phyloP scores from a whole-genome alignment of 1,140 invertebrate genomes.

The Lordiphosa stackelbergi region DNA sequence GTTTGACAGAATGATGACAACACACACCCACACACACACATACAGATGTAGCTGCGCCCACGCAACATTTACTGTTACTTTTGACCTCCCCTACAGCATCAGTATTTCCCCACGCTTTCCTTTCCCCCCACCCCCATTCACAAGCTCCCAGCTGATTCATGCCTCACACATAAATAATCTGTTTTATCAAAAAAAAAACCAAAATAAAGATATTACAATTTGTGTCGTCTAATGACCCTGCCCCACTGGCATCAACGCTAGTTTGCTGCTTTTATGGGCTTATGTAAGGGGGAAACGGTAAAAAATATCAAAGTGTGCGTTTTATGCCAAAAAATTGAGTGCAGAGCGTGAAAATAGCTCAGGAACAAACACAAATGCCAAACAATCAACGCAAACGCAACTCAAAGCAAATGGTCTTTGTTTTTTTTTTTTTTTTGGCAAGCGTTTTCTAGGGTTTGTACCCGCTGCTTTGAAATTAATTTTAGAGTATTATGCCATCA shows the following conservation, averaged over 20 bases:
- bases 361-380: constrained; percentile 33
- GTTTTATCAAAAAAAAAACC: constrained; percentile 7
- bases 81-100: constrained; percentile 62
- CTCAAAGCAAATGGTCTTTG: constrained; percentile 56
- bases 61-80: constrained; percentile 45
- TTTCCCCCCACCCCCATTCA: background rate
- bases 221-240: constrained; percentile 70
- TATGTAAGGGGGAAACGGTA: constrained; percentile 57
- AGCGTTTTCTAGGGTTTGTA: constrained; percentile 31
- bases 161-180: constrained; percentile 37
- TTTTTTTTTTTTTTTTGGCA: constrained; percentile 55
- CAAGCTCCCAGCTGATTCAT: constrained; percentile 60
- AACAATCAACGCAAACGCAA: constrained; percentile 39
- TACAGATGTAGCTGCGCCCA: constrained; percentile 32
- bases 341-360: constrained; percentile 49
- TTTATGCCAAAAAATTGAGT: constrained; percentile 47
- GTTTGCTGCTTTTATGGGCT: constrained; percentile 17
- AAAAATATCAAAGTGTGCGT: constrained; percentile 28
- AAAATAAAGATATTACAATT: constrained; percentile 29
- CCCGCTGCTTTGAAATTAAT: constrained; percentile 60
- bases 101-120: constrained; percentile 19
- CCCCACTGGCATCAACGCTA: constrained; percentile 46
- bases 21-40: constrained; percentile 14
- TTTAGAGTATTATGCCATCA: constrained; percentile 74
- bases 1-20: constrained; percentile 30